Evolutionary conservation across 2,113 vertebrate genomes (phyloP).

Genomic region (Hemibagrus wyckioides): DNA sequence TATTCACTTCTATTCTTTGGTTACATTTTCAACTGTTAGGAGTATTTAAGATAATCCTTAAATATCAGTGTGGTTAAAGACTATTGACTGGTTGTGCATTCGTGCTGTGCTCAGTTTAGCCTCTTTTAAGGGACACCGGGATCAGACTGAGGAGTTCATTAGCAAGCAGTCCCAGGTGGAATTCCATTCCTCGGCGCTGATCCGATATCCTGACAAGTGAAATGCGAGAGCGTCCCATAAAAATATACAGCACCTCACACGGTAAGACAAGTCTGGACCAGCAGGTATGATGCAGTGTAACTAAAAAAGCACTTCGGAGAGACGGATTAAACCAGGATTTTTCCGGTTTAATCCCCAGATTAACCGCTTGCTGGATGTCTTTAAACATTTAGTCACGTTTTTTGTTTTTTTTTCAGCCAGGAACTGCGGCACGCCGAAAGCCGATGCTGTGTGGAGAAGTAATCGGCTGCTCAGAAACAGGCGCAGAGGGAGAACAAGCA

Average conservation of each 20-base stretch:
- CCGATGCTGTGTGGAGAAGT: neutral
- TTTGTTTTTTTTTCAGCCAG: no score
- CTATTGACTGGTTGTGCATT: neutral
- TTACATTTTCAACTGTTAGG: neutral
- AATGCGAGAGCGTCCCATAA: neutral
- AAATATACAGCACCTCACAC: neutral
- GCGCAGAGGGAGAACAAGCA: neutral
- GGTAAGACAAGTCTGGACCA: neutral
- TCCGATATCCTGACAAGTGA: neutral
- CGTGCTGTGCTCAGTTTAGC: neutral
- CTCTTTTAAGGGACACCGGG: neutral
- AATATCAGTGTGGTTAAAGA: neutral
- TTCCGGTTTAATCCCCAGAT: neutral
- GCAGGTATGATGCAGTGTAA: neutral
- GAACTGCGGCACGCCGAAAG: neutral
- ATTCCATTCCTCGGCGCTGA: neutral
- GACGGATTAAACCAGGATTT: neutral
- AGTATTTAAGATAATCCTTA: neutral
- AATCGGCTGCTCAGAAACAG: slow-evolving; percentile 13
- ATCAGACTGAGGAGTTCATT: neutral
- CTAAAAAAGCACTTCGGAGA: neutral
- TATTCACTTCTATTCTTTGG: neutral
- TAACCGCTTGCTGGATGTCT: neutral
- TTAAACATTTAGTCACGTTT: neutral
- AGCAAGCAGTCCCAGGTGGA: neutral